These are phyloP conservation scores for Chelonia mydas DNA, from an alignment of 2,797 vertebrate genomes.

Conservation along the genomic window DNA sequence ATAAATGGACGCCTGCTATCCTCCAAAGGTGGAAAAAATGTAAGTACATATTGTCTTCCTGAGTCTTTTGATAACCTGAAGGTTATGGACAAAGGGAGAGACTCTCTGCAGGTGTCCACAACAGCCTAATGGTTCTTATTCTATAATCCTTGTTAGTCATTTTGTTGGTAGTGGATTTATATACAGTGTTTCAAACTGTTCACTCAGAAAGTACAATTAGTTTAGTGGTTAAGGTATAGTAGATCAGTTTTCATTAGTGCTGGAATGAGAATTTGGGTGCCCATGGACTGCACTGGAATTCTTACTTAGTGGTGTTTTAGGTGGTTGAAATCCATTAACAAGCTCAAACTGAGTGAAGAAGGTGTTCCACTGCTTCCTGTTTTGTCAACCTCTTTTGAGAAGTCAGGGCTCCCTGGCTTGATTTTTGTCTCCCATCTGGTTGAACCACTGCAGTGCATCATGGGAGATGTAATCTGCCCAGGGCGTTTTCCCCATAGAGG, in stretches of 20 bases:
- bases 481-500: too few species aligned
- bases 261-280: not conserved
- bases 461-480: too few species aligned
- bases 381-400: not conserved
- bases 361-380: not conserved
- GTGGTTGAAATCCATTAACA: not conserved
- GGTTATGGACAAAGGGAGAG: not conserved
- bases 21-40: too few species aligned
- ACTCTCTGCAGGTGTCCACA: not conserved
- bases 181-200: not conserved
- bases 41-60: not conserved
- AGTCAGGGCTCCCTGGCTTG: too few species aligned
- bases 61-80: not conserved
- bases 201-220: not conserved
- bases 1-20: too few species aligned
- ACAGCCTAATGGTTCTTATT: not conserved
- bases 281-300: not conserved
- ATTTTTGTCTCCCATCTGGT: too few species aligned
- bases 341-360: not conserved
- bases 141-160: not conserved
- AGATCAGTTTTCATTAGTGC: not conserved
- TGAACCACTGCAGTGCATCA: too few species aligned
- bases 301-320: not conserved
- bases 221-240: not conserved
- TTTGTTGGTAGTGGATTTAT: not conserved